A percentile compares a stretch with the other conserved stretches of the same genome.
These are phyloP conservation scores for Rhodinocichla rosea DNA, from an alignment of 2,113 vertebrate genomes.

Conservation along the genomic window DNA sequence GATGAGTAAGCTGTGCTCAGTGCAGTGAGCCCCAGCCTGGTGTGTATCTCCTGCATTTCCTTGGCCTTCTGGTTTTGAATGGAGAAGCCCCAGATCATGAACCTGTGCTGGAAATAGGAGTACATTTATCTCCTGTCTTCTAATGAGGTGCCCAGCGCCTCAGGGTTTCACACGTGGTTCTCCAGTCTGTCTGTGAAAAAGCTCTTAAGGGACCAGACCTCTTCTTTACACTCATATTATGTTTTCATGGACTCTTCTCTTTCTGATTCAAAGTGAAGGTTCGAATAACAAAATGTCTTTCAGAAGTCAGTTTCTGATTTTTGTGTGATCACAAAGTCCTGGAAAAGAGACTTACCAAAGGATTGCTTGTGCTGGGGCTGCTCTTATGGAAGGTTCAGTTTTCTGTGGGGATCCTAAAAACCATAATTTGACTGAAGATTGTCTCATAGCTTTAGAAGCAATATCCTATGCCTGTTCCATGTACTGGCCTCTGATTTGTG, in stretches of 20 bases:
- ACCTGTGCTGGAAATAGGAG: not conserved
- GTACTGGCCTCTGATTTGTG: not conserved
- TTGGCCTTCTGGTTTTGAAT: not conserved
- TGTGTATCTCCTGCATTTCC: not conserved
- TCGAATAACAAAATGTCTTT: not conserved
- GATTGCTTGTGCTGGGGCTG: not conserved
- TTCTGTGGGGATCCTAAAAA: not conserved
- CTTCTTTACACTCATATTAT: not conserved
- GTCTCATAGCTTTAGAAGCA: not conserved
- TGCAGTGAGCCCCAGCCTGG: not conserved
- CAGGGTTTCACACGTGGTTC: not conserved
- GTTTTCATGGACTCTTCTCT: not conserved
- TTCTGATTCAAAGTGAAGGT: not conserved
- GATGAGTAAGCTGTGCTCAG: not conserved
- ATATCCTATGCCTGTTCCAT: not conserved
- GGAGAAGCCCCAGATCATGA: not conserved
- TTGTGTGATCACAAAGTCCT: not conserved
- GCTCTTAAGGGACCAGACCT: not conserved
- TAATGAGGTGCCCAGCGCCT: not conserved
- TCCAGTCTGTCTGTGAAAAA: not conserved
- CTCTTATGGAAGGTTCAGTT: not conserved
- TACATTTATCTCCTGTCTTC: not conserved
- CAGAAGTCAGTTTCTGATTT: not conserved
- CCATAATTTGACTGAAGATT: not conserved
- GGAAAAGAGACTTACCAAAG: not conserved